Percentiles rank a stretch among this genome's conserved stretches.
Conservation (phyloP, 2,888 invertebrate species). For the Ornithoptera priamus region DNA sequence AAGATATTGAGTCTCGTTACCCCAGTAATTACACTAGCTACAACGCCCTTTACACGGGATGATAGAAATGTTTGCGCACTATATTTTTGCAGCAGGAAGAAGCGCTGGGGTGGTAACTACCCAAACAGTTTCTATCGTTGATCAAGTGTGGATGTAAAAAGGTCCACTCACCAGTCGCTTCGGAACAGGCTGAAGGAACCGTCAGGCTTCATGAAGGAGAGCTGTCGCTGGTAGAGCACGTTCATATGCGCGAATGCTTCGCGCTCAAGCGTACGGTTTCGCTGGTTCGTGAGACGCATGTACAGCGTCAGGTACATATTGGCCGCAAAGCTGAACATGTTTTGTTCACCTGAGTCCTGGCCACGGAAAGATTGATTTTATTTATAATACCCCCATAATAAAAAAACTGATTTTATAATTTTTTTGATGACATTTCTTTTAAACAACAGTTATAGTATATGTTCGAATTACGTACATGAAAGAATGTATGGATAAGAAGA, state of each 20-base stretch:
- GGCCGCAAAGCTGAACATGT: slow-evolving; percentile 97
- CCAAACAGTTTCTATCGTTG: too few relatives aligned
- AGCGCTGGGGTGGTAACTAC: too few relatives aligned
- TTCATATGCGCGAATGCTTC: slow-evolving; percentile 94
- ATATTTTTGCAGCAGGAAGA: too few relatives aligned
- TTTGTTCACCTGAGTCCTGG: slow-evolving; percentile 94
- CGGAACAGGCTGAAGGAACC: slow-evolving; percentile 95
- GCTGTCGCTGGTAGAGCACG: slow-evolving; percentile 91
- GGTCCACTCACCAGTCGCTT: slow-evolving; percentile 88
- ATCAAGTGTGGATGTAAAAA: too few relatives aligned
- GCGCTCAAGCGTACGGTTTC: slow-evolving; percentile 89
- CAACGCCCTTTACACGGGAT: too few relatives aligned
- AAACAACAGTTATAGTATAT: too few relatives aligned
- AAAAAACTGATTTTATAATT: neutral
- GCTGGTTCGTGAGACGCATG: slow-evolving; percentile 94
- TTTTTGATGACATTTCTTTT: neutral
- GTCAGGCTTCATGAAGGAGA: slow-evolving; percentile 94
- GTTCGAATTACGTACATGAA: too few relatives aligned
- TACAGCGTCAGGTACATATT: slow-evolving; percentile 95
- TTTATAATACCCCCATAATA: neutral
- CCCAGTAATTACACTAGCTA: too few relatives aligned
- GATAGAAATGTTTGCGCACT: too few relatives aligned
- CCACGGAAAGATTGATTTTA: neutral
- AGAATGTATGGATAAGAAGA: too few relatives aligned
- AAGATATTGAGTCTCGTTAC: too few relatives aligned